Base-by-base conservation (phyloP, 2,113 vertebrate genomes). In the Chascanopsetta lugubris region DNA sequence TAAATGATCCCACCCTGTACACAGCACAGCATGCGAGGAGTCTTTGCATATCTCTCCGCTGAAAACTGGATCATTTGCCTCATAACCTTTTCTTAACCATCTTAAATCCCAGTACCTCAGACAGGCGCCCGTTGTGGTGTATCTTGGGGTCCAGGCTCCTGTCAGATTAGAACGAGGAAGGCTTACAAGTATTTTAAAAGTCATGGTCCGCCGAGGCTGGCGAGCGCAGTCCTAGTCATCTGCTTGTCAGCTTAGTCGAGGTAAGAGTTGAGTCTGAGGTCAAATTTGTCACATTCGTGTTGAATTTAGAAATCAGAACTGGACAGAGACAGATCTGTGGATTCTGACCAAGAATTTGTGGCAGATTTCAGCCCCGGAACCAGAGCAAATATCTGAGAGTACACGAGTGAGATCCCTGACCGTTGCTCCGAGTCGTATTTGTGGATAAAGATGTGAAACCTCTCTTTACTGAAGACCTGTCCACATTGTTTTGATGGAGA, bases 121-220 rank as follows among this genome's bases (percentile, higher is more conserved):
- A 30, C 48, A 1, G 20, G 26, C 18, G 30, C 32, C 3, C 49
- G 20, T 27, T 27, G n/a, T n/a, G 18, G 17, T 43, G 20, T 49
- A 2, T 25, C 32, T 45, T 70, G 40, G 29, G 24, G 51, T 30
- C 21, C 26, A 50, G 8, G 55, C 15, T 26, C 34, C 32, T 36
- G 21, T 61, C 43, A 69, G 18, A 57, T 51, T 50, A 57, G 17
- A 55, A 24, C 26, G 21, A 27, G 34, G 34, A 38, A 38, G 34
- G 34, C 34, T 38, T 38, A 38, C 34, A 46, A 27, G n/a, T 50
- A 49, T 56, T 45, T 42, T 42, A 75, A 68, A 68, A 43, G 49
- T 43, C 56, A 61, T 11, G 42, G 24, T 49, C 56, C 0, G 0
- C 15, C 15, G 12, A 42, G 4, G 17, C 38, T 42, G 38, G 17